Base-by-base conservation (phyloP, 2,888 invertebrate genomes). In the Drosophila pseudotalamancana region DNA sequence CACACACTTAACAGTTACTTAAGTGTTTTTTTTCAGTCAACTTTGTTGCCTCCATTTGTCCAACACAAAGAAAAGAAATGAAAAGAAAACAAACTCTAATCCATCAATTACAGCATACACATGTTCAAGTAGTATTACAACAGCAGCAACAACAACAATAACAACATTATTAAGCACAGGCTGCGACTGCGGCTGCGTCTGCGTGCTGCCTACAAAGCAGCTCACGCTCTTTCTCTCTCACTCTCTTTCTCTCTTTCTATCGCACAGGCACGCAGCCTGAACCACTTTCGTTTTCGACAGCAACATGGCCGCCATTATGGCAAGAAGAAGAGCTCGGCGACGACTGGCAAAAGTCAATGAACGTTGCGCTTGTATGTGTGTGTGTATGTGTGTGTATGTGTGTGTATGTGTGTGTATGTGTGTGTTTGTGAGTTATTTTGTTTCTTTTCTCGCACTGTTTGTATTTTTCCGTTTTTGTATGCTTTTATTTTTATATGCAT, bases 231-330 rank as follows among this genome's bases (percentile, higher is more conserved):
- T 40, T 6, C 37, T 23, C 60, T 39, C 9, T 21, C 55, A 12
- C 56, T 12, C 18, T n/a, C 61, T 35, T n/a, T 40, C 4, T 21
- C 32, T 6, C 11, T 19, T 5, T 21, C 31, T 43, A 4, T 18
- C 19, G 32, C 9, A 35, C 39, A 27, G 46, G 54, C 32, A 43
- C 34, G 43, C 43, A 45, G 54, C 66, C 40, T 75, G 76, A 73
- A 71, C 79, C 85, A 86, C 85, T 86, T 86, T 87, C 85, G 68
- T 79, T 86, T 86, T 86, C 85, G 79, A 67, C 72, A 61, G 72
- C 68, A 61, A 60, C 72, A 70, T 69, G 77, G 73, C 70, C 46
- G 61, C 70, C 70, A 70, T 69, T 27, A 49, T 25, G 18, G 37
- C 18, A 53, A 59, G 53, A 62, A 45, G 64, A 49, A 40, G 60